Conservation (phyloP, 2,888 invertebrate genomes). For the Tetragonisca angustula region DNA sequence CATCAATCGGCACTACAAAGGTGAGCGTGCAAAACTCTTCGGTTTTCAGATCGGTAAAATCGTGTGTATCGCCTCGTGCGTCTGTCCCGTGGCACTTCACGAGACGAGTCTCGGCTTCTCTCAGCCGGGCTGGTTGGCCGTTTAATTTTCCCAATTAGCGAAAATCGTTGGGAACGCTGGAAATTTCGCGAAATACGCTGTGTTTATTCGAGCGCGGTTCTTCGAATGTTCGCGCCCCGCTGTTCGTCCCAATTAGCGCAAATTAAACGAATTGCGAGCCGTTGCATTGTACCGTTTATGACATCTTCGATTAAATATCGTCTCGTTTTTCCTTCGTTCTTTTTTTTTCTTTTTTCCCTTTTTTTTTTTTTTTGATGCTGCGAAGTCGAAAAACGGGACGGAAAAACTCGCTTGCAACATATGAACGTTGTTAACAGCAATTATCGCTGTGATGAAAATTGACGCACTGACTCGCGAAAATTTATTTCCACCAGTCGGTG, state of each 20-base stretch:
- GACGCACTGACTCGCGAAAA: neutral
- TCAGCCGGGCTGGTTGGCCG: neutral
- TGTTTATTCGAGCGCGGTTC: constrained; percentile 6
- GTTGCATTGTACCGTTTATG: neutral
- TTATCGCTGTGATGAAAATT: neutral
- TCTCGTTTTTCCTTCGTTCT: neutral
- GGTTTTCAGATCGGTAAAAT: too few species aligned
- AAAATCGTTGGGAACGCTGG: constrained; percentile 7
- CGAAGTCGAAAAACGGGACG: neutral
- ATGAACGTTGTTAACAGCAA: neutral
- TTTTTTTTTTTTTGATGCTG: neutral
- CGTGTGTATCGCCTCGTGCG: too few species aligned
- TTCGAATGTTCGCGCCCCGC: constrained; percentile 1
- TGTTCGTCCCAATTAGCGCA: constrained; percentile 22
- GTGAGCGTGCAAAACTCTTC: constrained; percentile 84
- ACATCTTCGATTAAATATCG: neutral
- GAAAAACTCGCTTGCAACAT: neutral
- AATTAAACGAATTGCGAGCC: constrained; percentile 11
- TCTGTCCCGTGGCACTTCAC: too few species aligned
- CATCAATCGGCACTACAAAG: constrained; percentile 94
- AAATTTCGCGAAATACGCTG: neutral
- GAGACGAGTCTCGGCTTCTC: neutral
- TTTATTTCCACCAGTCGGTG: neutral
- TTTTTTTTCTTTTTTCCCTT: neutral
- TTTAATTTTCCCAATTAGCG: constrained; percentile 35